Base-by-base conservation (phyloP, 2,888 invertebrate species). In the Trachelus stipa region DNA sequence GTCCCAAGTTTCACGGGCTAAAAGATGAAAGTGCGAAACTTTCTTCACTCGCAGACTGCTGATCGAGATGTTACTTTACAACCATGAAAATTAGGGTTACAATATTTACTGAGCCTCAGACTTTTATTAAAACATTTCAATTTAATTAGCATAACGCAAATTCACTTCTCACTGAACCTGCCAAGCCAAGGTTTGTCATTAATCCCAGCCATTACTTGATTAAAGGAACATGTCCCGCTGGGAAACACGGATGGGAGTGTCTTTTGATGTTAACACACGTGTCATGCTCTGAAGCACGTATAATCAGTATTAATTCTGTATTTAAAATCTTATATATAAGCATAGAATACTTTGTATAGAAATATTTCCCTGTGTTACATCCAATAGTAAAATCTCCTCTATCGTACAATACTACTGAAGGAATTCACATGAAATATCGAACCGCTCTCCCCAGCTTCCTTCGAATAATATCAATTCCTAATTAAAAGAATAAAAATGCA, bases 141-240 rank as follows among this genome's bases (percentile, higher is more conserved):
- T 77, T 77, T 69, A 77, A 77, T 77, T 77, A 77, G 75, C 75
- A 71, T 40, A 34, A 23, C 34, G 34, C 71, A 34, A 34, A 12
- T 71, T 56, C 71, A 40, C 40, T 75, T 77, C 56, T 56, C 74
- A 74, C 40, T 75, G 34, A 75, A 30, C 75, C 40, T n/a, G 68
- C 37, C 30, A 30, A 71, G 71, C 34, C 31, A 71, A 68, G 34
- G 76, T 35, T 37, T 33, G 31, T 82, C 81, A 82, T 81, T 84
- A 79, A 82, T 80, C 73, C 76, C 73, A 73, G 79, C 85, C 86
- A 87, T 87, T 87, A 87, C 86, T 82, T 86, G 84, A 87, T 87
- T 87, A 85, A 83, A 79, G 74, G 77, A 77, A 79, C 74, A 75
- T 77, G 82, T 80, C 84, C 81, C 85, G 77, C 69, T 56, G 56